A percentile compares a stretch with the other conserved stretches of the same genome.
Conservation (phyloP, 2,113 vertebrate genomes). For the Mus pahari region DNA sequence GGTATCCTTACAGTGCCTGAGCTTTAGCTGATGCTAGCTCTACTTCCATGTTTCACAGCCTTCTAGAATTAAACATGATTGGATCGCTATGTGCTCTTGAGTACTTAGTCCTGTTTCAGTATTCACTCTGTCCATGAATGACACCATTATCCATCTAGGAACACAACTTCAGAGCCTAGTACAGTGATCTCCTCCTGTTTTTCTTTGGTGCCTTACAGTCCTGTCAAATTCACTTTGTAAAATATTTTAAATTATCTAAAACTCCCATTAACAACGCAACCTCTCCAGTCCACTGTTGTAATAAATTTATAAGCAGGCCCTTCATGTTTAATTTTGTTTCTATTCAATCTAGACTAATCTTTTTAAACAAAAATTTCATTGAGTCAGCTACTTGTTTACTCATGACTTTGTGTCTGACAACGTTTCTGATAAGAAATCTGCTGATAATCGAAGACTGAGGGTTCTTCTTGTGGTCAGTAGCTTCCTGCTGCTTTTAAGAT, state of each 20-base stretch:
- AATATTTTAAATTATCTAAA: conserved; percentile 6
- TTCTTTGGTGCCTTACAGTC: not conserved
- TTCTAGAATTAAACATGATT: not conserved
- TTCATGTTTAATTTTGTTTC: conserved; percentile 32
- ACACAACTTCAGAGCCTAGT: not conserved
- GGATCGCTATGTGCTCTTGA: not conserved
- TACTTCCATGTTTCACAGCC: not conserved
- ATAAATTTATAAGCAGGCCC: not conserved
- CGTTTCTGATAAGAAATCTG: no score
- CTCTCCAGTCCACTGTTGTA: not conserved
- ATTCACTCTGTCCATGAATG: not conserved
- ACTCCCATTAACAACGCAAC: no score
- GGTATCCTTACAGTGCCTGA: not conserved
- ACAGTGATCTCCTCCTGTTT: not conserved
- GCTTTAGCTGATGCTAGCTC: not conserved
- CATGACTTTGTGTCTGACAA: no score
- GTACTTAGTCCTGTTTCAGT: not conserved
- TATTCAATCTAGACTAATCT: not conserved
- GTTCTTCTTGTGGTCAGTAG: no score
- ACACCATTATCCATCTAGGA: not conserved
- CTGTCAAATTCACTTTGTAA: not conserved
- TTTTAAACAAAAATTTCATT: not conserved
- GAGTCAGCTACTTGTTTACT: not conserved
- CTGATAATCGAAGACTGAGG: no score
- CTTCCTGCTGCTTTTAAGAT: no score